Evolutionary conservation across 2,797 vertebrate genomes (phyloP), one percentile per base, ranked within the genome.

Genomic region (Euphonia xanthogaster): DNA sequence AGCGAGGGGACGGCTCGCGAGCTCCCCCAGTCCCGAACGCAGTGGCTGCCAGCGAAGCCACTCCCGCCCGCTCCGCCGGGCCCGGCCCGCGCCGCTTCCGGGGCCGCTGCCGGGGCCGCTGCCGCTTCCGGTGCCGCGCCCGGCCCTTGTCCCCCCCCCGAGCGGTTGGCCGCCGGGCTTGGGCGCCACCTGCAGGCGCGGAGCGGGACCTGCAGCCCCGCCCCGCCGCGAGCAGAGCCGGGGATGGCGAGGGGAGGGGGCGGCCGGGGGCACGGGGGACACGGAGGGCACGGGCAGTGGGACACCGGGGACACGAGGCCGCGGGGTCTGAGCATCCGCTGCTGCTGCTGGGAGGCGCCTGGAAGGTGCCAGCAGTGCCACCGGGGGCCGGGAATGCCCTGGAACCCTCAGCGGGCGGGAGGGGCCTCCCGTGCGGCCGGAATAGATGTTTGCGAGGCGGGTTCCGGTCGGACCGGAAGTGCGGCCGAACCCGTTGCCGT

Each of bases 381-480:
- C 16, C 11, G 35, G 12, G 10, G 5, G 2, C n/a, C 17, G 24
- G 8, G 24, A 20, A 6, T 7, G 33, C 27, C 19, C 19, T 4
- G 21, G 50, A n/a, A 40, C 5, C 19, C 7, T 2, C 25, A 2
- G 25, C 6, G 31, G 30, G 30, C 18, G 12, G 20, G 44, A 10
- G 5, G 22, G 50, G n/a, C n/a, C 37, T 22, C 5, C 8, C 17
- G 7, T 19, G 22, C 2, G 8, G 22, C 17, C 80, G 85, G 89
- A 91, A 91, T 54, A 10, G 1, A 14, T 23, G 28, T 15, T 24
- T 17, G 25, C 35, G 14, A 42, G 12, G 24, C 19, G 22, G 9
- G 63, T 79, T 94, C 70, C 68, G 39, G 44, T 25, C n/a, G 66
- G 66, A 82, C 40, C 89, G 95, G 95, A 96, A 96, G 68, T 20